Conservation (phyloP, 2,888 invertebrate genomes). For the Brachyptera risi region DNA sequence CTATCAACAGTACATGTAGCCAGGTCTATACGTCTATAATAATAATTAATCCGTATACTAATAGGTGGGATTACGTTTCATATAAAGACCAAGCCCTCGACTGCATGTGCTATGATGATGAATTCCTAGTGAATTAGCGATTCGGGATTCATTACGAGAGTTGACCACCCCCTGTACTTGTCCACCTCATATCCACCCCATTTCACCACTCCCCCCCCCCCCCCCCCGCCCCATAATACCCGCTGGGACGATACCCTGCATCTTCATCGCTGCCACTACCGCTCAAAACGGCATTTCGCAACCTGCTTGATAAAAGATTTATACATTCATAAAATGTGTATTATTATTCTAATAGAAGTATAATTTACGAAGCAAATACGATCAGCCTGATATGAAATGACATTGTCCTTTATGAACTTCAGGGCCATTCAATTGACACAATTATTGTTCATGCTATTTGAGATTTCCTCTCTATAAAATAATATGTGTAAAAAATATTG, state of each 20-base stretch:
- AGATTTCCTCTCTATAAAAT: too few species aligned
- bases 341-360: too few species aligned
- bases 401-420: too few species aligned
- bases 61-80: not conserved
- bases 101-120: conserved; percentile 3
- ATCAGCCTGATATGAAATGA: too few species aligned
- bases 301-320: not conserved
- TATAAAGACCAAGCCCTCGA: not conserved
- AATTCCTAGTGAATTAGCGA: conserved; percentile 17
- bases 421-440: too few species aligned
- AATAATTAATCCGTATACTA: conserved; percentile 8
- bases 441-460: too few species aligned
- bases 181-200: not conserved
- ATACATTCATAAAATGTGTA: too few species aligned
- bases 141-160: conserved; percentile 17
- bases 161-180: not conserved
- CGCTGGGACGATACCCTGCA: not conserved
- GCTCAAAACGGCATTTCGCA: not conserved
- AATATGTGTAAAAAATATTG: too few species aligned
- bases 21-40: not conserved
- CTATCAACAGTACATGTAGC: not conserved
- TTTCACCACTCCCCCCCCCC: not conserved
- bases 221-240: not conserved
- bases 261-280: not conserved
- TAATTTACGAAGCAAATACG: too few species aligned